Evolutionary conservation across 2,888 invertebrate species (phyloP), one percentile per base, ranked within the genome.

Genomic region (Rotaria socialis): DNA sequence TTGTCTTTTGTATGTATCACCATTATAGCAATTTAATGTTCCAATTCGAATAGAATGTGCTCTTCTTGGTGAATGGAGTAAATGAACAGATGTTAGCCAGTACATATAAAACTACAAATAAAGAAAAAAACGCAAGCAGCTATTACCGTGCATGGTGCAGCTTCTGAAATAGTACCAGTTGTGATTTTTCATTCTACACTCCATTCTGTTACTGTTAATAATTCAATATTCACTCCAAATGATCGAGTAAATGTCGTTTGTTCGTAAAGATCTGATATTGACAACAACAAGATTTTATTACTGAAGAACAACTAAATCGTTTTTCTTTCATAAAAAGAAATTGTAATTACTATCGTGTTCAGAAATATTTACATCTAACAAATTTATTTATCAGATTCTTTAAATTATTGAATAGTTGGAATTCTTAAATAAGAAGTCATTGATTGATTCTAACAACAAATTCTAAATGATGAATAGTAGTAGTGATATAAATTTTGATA

Each of bases 1-100:
- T 7, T 80, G 80, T 80, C 43, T 80, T 47, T 80, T 43, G 80
- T 80, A 80, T n/a, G 47, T 80, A 11, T 80, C 80, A 47, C 80
- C 80, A n/a, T 47, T 10, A 43, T 80, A 47, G 80, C 80, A 80
- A 80, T 80, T 80, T 24, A 47, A 43, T 43, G 47, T 47, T 47
- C 43, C 43, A 11, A 4, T n/a, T 43, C 43, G n/a, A 47, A 47
- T n/a, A n/a, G 47, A n/a, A 43, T 80, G 47, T 80, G 47, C 80
- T 47, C 8, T 80, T 47, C 47, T 80, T n/a, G 80, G 47, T 47
- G 80, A 47, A 80, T 47, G 4, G 1, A n/a, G 47, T 80, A 80
- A 47, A 80, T 80, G 80, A 47, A n/a, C 47, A 11, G 47, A 47
- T 11, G 47, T 80, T 14, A 47, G 47, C n/a, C 24, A 80, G 47